phyloP scores from a whole-genome alignment of 2,888 invertebrate genomes.

The Cephonodes hylas region DNA sequence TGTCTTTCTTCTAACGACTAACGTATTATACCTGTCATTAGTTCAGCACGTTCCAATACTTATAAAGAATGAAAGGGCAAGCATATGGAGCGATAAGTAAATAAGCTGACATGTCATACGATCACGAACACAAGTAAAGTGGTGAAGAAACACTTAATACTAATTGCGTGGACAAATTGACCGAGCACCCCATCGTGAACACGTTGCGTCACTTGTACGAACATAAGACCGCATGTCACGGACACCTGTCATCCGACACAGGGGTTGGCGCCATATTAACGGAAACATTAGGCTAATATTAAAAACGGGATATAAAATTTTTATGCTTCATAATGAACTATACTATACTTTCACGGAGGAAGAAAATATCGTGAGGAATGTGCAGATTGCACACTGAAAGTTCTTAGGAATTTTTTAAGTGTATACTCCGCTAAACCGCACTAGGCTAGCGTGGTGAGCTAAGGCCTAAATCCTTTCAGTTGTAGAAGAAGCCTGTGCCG shows the following conservation, averaged over 20 bases:
- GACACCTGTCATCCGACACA: constrained; percentile 5
- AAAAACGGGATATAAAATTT: background rate
- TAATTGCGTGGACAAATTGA: constrained; percentile 24
- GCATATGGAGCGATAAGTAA: background rate
- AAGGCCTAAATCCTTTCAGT: no score
- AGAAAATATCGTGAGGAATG: no score
- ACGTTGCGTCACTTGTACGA: constrained; percentile 23
- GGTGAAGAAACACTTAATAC: constrained; percentile 12
- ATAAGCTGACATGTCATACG: background rate
- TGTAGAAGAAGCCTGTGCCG: no score
- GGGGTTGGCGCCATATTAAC: background rate
- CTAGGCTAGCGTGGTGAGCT: no score
- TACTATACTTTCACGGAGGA: background rate
- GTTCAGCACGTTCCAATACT: no score
- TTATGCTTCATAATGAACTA: background rate
- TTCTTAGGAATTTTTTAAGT: no score
- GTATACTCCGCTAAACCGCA: no score
- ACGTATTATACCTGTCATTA: no score
- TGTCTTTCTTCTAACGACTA: no score
- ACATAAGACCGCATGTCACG: constrained; percentile 7
- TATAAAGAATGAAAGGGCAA: no score
- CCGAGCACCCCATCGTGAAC: constrained; percentile 25
- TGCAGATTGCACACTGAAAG: no score
- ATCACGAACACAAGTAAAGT: background rate
- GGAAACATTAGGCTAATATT: background rate